Percentiles rank a stretch among this genome's conserved stretches.
Evolutionary conservation across 2,888 invertebrate species (phyloP).

Genomic region (Cosmopolites sordidus): DNA sequence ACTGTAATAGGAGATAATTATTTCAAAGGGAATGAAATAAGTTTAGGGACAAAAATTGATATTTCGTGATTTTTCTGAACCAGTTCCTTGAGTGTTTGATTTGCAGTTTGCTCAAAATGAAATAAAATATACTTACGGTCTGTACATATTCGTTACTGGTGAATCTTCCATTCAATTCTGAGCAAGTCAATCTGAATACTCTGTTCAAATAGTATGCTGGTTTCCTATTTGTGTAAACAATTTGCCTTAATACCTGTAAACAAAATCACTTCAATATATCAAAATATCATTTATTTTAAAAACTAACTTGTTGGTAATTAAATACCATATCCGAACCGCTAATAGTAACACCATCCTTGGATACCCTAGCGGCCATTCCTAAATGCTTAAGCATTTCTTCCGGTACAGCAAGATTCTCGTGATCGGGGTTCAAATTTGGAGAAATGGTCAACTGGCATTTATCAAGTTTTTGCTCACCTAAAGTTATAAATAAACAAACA

Average conservation of each 20-base stretch:
- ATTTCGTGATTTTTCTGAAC: too few relatives aligned
- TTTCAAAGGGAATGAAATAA: too few relatives aligned
- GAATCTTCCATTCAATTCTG: conserved; percentile 88
- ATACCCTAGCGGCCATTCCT: conserved; percentile 73
- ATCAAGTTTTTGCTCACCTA: conserved; percentile 66
- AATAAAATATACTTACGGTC: conserved; percentile 59
- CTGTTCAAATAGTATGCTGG: conserved; percentile 94
- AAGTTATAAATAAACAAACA: too few relatives aligned
- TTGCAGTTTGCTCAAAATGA: too few relatives aligned
- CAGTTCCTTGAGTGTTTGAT: too few relatives aligned
- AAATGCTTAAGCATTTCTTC: conserved; percentile 66
- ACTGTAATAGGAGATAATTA: too few relatives aligned
- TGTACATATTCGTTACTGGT: conserved; percentile 94
- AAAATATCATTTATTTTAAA: too few relatives aligned
- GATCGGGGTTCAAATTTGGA: conserved; percentile 92
- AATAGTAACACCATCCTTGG: conserved; percentile 82
- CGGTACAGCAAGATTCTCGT: conserved; percentile 82
- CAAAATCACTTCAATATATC: too few relatives aligned
- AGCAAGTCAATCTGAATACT: conserved; percentile 93
- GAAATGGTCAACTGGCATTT: conserved; percentile 92
- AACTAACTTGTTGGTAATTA: conserved; percentile 62
- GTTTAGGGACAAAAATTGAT: too few relatives aligned
- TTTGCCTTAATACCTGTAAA: conserved; percentile 61
- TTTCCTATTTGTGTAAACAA: conserved; percentile 92
- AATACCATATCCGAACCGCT: conserved; percentile 74